Base-by-base conservation (phyloP, 2,797 vertebrate genomes). In the Esox lucius region DNA sequence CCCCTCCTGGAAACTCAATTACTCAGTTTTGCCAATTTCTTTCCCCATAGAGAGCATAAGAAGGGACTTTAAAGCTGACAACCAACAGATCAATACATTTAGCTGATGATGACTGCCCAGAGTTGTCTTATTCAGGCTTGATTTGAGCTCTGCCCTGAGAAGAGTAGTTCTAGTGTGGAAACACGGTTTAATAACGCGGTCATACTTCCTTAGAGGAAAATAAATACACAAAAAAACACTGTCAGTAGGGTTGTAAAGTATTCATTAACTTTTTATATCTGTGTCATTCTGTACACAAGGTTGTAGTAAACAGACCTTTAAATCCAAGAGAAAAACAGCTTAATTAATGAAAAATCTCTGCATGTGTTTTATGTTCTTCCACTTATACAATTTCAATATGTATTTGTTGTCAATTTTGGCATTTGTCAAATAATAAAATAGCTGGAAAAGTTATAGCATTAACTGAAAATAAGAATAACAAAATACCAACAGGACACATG, bases 1-100 rank as follows among this genome's bases (percentile, higher is more conserved):
- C 62, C 80, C 22, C 69, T 39, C 80, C 81, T 51, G 70, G 51
- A 62, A 83, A 86, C 35, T 67, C 56, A 71, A 80, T 86, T 78
- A 80, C 15, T 2, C 11, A 46, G 74, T 79, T 80, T 42, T 48
- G 53, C 33, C 66, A 59, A 49, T 77, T 84, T 83, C 70, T 67
- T 75, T 62, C 22, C 62, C 62, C 65, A 78, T 73, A 82, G 81
- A 76, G 61, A 81, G 46, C 64, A 61, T 24, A 24, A 61, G 22
- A 61, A 24, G 69, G 49, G 35, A 39, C 35, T 39, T 8, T 39
- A 75, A 24, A 0, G 48, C 66, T 65, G 67, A 81, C 74, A 78
- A 74, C 70, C 22, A 61, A 61, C 31, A 56, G 84, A 85, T 86
- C 79, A 74, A 66, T 71, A 75, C 70, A 81, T 74, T 73, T 56